Evolutionary conservation across 2,113 vertebrate species (phyloP).

Genomic region (Thermophis baileyi): DNA sequence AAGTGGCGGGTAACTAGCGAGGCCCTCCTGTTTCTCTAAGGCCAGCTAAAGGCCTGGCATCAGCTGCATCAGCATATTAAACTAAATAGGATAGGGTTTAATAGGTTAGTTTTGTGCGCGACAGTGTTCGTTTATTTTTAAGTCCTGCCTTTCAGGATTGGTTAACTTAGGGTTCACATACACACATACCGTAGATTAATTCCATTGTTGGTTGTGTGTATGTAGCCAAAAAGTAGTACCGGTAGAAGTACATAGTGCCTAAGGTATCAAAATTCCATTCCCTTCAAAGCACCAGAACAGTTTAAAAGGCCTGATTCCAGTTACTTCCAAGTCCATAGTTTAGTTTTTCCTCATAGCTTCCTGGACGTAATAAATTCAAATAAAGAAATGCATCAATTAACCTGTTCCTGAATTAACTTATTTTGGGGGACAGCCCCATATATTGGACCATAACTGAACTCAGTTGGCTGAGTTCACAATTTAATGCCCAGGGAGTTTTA

Average conservation of each 20-base stretch:
- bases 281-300: not conserved
- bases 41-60: not conserved
- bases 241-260: not conserved
- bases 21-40: not conserved
- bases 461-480: not conserved
- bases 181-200: not conserved
- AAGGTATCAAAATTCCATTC: not conserved
- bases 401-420: not conserved
- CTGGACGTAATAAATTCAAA: not conserved
- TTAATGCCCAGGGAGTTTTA: not conserved
- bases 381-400: not conserved
- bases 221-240: not conserved
- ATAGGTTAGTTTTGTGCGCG: not conserved
- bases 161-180: not conserved
- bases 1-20: not conserved
- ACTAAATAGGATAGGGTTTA: not conserved
- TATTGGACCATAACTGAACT: not conserved
- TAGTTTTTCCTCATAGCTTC: not conserved
- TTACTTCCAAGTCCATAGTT: not conserved
- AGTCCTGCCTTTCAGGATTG: not conserved
- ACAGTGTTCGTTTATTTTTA: not conserved
- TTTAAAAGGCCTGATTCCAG: not conserved
- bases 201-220: not conserved
- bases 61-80: not conserved
- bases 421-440: not conserved